Base-by-base conservation (phyloP, 2,113 vertebrate genomes). In the cattle (Bos taurus) region DNA sequence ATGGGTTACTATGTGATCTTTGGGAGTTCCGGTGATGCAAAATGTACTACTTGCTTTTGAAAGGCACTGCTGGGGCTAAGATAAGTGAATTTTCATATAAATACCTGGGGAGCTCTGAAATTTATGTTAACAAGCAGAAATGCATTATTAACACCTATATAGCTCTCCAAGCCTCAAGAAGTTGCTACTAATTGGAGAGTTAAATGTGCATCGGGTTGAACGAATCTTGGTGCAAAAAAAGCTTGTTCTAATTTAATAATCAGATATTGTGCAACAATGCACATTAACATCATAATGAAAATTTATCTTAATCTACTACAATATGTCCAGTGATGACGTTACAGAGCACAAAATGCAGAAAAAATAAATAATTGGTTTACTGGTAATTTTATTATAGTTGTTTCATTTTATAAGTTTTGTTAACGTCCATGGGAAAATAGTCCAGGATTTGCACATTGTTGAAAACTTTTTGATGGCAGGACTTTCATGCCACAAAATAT, bases 41-140 rank as follows among this genome's bases (percentile, higher is more conserved):
- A 97, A 95, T 91, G 8, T 2, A 57, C 21, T 83, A 0, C 13
- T 96, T 46, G 26, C 33, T 88, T 98, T 88, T 97, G 85, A 98
- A 97, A 97, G 89, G 33, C 17, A 17, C 59, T 89, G 40, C 40
- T 74, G 50, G 10, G 46, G 19, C 5, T 81, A 56, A 94, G 62
- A 88, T 64, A 48, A 90, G 94, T 57, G 13, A 13, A 48, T 57
- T 98, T 96, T 87, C 1, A 5, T 82, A 89, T 67, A 90, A 88
- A 54, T 15, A 60, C 43, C 6, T 59, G 28, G 10, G 40, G 17
- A 78, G 13, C 14, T 96, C 48, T 52, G 87, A 88, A 98, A 64
- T 48, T 74, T 81, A 87, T 13, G 16, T 87, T 67, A 74, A 96
- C 78, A 95, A 94, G 40, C 80, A 7, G 12, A 56, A 89, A 28